phyloP scores from a whole-genome alignment of 2,888 invertebrate genomes.

The Caenorhabditis auriculariae region DNA sequence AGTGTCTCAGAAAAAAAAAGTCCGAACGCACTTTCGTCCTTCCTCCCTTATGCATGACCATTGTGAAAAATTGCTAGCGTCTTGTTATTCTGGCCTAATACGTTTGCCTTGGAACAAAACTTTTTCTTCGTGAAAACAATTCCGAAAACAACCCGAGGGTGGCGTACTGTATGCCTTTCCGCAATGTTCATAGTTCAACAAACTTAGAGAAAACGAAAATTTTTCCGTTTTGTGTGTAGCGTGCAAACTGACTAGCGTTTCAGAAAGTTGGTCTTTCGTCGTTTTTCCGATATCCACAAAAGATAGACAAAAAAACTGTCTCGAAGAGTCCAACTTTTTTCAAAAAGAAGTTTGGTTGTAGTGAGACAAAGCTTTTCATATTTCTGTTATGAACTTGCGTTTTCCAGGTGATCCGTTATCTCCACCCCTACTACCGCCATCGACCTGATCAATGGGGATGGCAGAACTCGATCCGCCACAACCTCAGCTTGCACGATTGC shows the following conservation, averaged over 20 bases:
- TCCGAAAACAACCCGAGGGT: too few species aligned
- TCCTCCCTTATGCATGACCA: too few species aligned
- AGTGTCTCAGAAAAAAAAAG: too few species aligned
- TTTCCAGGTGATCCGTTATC: constrained; percentile 59
- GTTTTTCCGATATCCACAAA: background rate
- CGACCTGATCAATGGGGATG: constrained; percentile 74
- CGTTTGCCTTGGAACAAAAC: too few species aligned
- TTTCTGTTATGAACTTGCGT: background rate
- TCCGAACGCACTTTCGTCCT: constrained; percentile 1
- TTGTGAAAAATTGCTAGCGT: too few species aligned
- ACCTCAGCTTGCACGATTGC: constrained; percentile 96
- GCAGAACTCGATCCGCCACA: constrained; percentile 98
- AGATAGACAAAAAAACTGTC: background rate
- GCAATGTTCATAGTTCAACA: too few species aligned
- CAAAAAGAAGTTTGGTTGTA: background rate
- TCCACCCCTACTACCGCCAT: constrained; percentile 60
- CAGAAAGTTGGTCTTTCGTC: background rate
- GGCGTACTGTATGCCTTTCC: too few species aligned
- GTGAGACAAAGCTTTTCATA: background rate
- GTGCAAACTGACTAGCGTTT: background rate
- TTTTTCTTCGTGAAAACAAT: too few species aligned
- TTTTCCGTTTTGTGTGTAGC: too few species aligned
- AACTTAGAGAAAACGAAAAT: too few species aligned
- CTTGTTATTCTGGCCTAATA: too few species aligned
- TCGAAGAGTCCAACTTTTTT: background rate